Evolutionary conservation across 2,113 vertebrate species (phyloP), one percentile per base, ranked within the genome.

Genomic region (Chaetorhynchus papuensis): DNA sequence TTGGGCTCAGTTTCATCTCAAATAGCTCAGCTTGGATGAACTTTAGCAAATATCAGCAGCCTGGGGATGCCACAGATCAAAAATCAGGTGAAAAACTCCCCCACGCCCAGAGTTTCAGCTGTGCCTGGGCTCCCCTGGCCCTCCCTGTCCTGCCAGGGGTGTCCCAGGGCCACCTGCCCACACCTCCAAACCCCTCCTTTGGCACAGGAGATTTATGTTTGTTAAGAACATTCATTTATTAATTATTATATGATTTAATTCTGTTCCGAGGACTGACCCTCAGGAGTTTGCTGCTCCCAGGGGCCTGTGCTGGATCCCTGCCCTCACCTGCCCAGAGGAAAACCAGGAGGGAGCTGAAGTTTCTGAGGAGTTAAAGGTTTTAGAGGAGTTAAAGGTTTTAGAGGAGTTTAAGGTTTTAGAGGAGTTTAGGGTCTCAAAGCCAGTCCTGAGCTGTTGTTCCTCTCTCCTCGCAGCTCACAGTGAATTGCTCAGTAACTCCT

Each of bases 401-500:
- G n/a, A n/a, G n/a, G n/a, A n/a, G 45, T 54, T 54, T n/a, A 57
- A 57, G 21, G 54, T 57, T n/a, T 26, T 6, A 35, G 16, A 96
- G 93, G 50, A 52, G 50, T 53, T 53, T 33, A 56, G 33, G 31
- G 56, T 35, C 24, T 11, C 18, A 7, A 27, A 95, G 86, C 87
- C 92, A 71, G 82, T 93, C 82, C 69, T 91, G 96, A 95, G 89
- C 83, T 96, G 81, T 11, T 93, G 89, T 92, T 96, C 76, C 96
- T 90, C 93, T 97, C 94, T 76, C 71, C 95, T 96, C 95, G 91
- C 94, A 96, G 96, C 94, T 95, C 90, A 76, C 92, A 74, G 82
- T 66, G 94, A 83, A 91, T 96, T 95, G 28, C 94, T 94, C 94
- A 15, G 8, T 83, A 94, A 97, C 97, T 97, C 95, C 96, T 93